Base-by-base conservation (phyloP, 2,113 vertebrate genomes). In the Ptychochromis oligacanthus region DNA sequence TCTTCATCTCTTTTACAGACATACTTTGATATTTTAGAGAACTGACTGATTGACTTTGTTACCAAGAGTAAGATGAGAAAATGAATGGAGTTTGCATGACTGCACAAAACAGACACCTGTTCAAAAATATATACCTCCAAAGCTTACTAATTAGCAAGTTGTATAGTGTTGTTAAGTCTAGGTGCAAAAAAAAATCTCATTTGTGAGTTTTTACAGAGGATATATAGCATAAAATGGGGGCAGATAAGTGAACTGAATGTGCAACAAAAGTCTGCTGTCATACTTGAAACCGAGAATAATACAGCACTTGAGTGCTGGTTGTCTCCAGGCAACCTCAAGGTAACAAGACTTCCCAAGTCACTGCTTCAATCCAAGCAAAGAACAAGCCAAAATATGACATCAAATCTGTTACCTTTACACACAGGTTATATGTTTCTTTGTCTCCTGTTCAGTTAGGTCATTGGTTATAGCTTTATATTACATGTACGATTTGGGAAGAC, bases 301-400 rank as follows among this genome's bases (percentile, higher is more conserved):
- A 26, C 64, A 67, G 15, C 40, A 46, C 9, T 67, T 49, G 40
- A 67, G 22, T 67, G 64, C 64, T 0, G 1, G 40, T 22, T 67
- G 64, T 67, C 22, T 67, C 64, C 22, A 49, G 40, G 64, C 40
- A 67, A 67, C 64, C 40, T 67, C 64, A 67, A 46, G 64, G 38
- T 67, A 46, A 46, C 40, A 67, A 26, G 64, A 67, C 64, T 67
- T 67, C 64, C 64, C 3, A 46, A 67, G 8, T 67, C 10, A 8
- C 64, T 67, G 64, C 26, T 24, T 67, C 40, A 7, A 46, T 46
- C 1, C 62, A 46, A 67, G 14, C 8, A 1, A 43, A 46, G 64
- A 67, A 67, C 8, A 67, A 46, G 43, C 22, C 26, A 26, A 46
- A 24, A 67, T 0, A 0, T 46, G 22, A 46, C 26, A 38, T 12